Conservation (phyloP, 2,797 vertebrate species). For the Anguilla marmorata region DNA sequence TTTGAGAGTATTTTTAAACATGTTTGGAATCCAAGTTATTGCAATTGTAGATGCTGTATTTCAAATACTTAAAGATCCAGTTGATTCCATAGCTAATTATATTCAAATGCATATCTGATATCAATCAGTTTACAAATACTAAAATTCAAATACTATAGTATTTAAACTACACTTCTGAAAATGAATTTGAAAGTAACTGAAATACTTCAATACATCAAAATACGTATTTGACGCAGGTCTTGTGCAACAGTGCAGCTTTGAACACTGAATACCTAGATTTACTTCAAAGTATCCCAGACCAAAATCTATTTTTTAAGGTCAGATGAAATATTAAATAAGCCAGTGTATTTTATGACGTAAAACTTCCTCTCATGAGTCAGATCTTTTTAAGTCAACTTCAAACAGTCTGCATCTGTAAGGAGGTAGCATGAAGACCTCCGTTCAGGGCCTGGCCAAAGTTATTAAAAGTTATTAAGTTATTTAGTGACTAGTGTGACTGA, state of each 20-base stretch:
- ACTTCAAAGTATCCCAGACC: slow-evolving; percentile 12
- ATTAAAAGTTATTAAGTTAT: background rate
- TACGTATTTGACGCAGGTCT: background rate
- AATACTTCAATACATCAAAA: background rate
- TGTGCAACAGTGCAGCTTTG: background rate
- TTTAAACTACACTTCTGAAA: background rate
- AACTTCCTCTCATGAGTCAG: slow-evolving; percentile 21
- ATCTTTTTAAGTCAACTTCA: slow-evolving; percentile 1
- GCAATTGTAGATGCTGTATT: background rate
- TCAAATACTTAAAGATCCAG: background rate
- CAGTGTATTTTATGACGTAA: background rate
- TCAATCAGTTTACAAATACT: background rate
- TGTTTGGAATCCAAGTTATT: background rate
- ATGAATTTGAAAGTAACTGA: background rate
- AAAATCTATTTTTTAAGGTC: slow-evolving; percentile 23
- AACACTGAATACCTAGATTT: background rate
- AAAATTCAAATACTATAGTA: background rate
- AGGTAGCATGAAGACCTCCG: background rate
- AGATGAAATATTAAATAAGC: slow-evolving; percentile 28
- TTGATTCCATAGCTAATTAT: background rate
- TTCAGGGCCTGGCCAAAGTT: background rate
- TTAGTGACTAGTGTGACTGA: too few relatives aligned
- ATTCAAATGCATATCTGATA: background rate
- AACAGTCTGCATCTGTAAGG: background rate
- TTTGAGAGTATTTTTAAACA: background rate